A percentile compares a stretch with the other conserved stretches of the same genome.
These are phyloP conservation scores for Petrosia ficiformis DNA, from an alignment of 37 sponge, comb jelly and placozoan genomes.

Conservation along the genomic window DNA sequence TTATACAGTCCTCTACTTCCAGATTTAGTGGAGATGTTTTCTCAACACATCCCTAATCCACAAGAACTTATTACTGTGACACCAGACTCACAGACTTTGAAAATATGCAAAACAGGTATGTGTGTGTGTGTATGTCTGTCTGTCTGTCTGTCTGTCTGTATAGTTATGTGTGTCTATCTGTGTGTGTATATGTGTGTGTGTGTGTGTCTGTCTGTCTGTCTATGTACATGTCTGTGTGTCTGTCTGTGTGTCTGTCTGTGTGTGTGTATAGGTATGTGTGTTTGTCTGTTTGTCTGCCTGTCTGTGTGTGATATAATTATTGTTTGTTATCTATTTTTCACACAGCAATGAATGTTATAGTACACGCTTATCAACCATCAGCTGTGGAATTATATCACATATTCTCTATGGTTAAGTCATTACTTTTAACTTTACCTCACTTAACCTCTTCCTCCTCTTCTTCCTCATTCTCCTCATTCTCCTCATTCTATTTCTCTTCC, in stretches of 20 bases:
- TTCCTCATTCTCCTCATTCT: background rate
- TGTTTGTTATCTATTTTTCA: background rate
- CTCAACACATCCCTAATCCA: constrained; percentile 11
- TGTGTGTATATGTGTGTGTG: background rate
- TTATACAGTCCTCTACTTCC: constrained; percentile 12
- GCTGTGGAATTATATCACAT: no score
- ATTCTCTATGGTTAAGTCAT: background rate
- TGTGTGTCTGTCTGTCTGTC: background rate
- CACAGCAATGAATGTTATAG: background rate
- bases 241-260: no score
- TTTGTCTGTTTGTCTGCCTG: background rate
- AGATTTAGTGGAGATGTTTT: constrained; percentile 12
- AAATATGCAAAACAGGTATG: constrained; percentile 61
- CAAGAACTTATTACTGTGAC: constrained; percentile 7
- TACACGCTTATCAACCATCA: background rate
- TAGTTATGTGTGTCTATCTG: no score
- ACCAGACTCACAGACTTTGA: constrained; percentile 14
- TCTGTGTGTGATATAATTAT: background rate
- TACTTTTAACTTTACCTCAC: background rate
- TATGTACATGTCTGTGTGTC: no score
- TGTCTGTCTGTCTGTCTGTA: no score
- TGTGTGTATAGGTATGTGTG: no score
- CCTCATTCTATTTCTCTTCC: background rate
- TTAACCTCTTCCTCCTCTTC: background rate
- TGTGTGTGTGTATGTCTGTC: no score